Conservation (phyloP, 2,888 invertebrate genomes). For the Ophion ventricosus region DNA sequence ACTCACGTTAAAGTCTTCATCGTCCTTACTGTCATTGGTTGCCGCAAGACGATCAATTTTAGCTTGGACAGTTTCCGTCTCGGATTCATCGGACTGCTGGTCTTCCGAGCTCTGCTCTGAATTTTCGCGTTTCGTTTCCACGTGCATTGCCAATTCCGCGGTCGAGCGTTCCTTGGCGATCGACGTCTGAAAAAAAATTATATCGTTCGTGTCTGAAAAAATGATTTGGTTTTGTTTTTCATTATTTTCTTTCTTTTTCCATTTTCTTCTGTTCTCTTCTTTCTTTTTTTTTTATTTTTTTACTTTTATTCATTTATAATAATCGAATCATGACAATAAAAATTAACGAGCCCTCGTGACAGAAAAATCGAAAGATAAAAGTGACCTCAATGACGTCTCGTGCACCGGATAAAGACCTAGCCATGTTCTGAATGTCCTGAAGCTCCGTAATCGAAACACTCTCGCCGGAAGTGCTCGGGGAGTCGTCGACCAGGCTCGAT, state of each 20-base stretch:
- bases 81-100: conserved; percentile 67
- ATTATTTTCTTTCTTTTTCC: too few relatives aligned
- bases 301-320: too few relatives aligned
- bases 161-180: conserved; percentile 71
- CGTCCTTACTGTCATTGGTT: conserved; percentile 68
- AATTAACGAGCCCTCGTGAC: too few relatives aligned
- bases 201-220: not conserved
- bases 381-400: conserved; percentile 11
- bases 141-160: conserved; percentile 68
- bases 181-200: conserved; percentile 55
- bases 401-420: not conserved
- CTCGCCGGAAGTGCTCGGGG: conserved; percentile 42
- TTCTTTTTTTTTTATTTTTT: too few relatives aligned
- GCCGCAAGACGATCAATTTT: conserved; percentile 72
- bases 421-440: conserved; percentile 58
- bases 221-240: not conserved
- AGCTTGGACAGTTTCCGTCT: conserved; percentile 68
- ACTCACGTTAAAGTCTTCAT: conserved; percentile 75
- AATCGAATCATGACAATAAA: too few relatives aligned
- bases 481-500: conserved; percentile 53
- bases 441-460: conserved; percentile 65
- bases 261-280: too few relatives aligned
- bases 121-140: conserved; percentile 73
- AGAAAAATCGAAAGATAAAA: too few relatives aligned
- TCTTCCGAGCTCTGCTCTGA: conserved; percentile 69